Evolutionary conservation across 1,140 invertebrate genomes (phyloP), one percentile per base, ranked within the genome.

Genomic region (Ephestia elutella): DNA sequence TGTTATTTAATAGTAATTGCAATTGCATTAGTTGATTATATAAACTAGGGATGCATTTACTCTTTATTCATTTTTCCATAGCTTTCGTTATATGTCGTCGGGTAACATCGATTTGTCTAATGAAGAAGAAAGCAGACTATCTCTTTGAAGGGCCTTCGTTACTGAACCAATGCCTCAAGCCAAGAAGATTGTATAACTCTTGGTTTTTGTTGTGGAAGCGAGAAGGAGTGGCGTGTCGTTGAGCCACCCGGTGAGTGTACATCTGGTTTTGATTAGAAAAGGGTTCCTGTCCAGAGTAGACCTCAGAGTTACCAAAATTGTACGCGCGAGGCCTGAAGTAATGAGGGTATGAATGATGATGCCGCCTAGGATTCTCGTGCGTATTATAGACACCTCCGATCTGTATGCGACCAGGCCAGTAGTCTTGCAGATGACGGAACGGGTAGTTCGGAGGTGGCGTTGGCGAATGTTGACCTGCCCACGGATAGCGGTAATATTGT

Each of bases 21-120:
- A 13, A 53, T 59, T 54, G 18, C 17, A 53, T 59, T 54, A 20
- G 35, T 51, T 19, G 49, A 51, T 49, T 56, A 32, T 48, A 38
- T 50, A 28, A 60, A 67, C 54, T 59, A 49, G 35, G 48, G 44
- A 62, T 21, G 30, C 18, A 17, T 50, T 53, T 53, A 25, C 20
- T 3, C 11, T 25, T n/a, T 7, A 25, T 53, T 25, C 20, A 30
- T 49, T 57, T 55, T 57, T 60, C 77, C 82, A 88, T 83, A 88
- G 83, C 86, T 82, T 83, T 69, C 81, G 80, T 75, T 82, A 86
- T 86, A 86, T 71, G 79, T 80, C 77, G 81, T 86, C 81, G 83
- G 86, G 86, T 88, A 88, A 88, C 84, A 83, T 86, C 81, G 68
- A 82, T 74, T 86, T 80, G 60, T 79, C 73, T 77, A 77, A 66